phyloP scores from a whole-genome alignment of 1,140 invertebrate species.

The Meloidogyne floridensis region DNA sequence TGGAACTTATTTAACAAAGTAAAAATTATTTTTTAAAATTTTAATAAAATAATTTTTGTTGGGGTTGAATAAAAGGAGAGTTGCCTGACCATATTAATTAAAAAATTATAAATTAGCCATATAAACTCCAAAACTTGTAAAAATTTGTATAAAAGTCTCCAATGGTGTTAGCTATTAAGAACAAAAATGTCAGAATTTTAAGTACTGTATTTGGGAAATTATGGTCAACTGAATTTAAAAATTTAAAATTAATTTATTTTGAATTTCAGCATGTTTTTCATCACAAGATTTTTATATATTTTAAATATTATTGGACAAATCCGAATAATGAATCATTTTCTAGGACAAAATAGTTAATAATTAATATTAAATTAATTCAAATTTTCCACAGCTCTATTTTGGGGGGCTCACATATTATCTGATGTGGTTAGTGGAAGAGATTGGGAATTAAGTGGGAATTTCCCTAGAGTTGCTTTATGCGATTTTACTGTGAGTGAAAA shows the following conservation, averaged over 20 bases:
- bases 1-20: slow-evolving; percentile 42
- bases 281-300: slow-evolving; percentile 69
- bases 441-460: slow-evolving; percentile 64
- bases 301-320: slow-evolving; percentile 69
- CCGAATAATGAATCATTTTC: slow-evolving; percentile 69
- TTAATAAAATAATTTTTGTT: background rate
- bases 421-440: slow-evolving; percentile 57
- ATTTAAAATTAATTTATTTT: slow-evolving; percentile 12
- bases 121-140: too few species aligned
- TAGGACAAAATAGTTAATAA: slow-evolving; percentile 52
- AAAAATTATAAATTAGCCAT: too few species aligned
- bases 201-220: too few species aligned
- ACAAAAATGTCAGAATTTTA: too few species aligned
- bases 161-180: too few species aligned
- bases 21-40: background rate
- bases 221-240: too few species aligned
- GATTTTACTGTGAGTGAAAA: slow-evolving; percentile 56
- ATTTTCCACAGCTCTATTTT: slow-evolving; percentile 39
- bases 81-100: too few species aligned
- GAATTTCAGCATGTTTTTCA: slow-evolving; percentile 65
- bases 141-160: too few species aligned
- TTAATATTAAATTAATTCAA: background rate
- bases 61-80: background rate
- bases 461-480: slow-evolving; percentile 69
- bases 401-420: slow-evolving; percentile 54